Conservation (phyloP, 2,888 invertebrate genomes). For the Nomada flava region DNA sequence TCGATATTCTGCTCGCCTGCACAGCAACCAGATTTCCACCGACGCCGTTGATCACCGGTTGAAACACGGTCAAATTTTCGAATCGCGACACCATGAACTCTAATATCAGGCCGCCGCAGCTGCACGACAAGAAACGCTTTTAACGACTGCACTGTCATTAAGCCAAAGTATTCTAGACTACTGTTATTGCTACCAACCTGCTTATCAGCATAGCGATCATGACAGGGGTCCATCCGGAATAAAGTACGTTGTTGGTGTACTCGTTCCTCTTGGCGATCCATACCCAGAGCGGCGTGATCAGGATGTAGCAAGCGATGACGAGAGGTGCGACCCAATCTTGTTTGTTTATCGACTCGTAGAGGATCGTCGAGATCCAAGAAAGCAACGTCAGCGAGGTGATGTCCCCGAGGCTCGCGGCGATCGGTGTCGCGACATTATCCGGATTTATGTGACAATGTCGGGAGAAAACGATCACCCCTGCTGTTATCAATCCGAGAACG, state of each 20-base stretch:
- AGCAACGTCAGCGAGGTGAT: constrained; percentile 89
- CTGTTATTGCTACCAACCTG: constrained; percentile 84
- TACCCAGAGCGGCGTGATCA: constrained; percentile 90
- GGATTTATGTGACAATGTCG: constrained; percentile 90
- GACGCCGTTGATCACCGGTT: constrained; percentile 93
- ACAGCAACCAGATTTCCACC: constrained; percentile 93
- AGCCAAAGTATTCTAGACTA: no score
- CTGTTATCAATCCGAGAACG: constrained; percentile 89
- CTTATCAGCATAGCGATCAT: constrained; percentile 93
- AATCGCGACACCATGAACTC: constrained; percentile 89
- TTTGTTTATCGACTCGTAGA: constrained; percentile 86
- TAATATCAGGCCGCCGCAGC: constrained; percentile 90
- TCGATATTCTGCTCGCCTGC: constrained; percentile 91
- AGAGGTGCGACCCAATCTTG: constrained; percentile 88
- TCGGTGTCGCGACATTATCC: constrained; percentile 92
- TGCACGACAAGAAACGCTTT: constrained; percentile 62
- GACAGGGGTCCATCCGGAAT: constrained; percentile 91
- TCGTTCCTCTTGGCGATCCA: constrained; percentile 89
- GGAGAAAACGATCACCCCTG: constrained; percentile 89
- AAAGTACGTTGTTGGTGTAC: constrained; percentile 89
- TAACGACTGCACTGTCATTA: not conserved
- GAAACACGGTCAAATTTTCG: constrained; percentile 90
- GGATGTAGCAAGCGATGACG: constrained; percentile 87
- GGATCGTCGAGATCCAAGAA: constrained; percentile 86
- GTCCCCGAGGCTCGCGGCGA: constrained; percentile 93